Base-by-base conservation (phyloP, 2,797 vertebrate genomes). In the Rhinophrynus dorsalis region DNA sequence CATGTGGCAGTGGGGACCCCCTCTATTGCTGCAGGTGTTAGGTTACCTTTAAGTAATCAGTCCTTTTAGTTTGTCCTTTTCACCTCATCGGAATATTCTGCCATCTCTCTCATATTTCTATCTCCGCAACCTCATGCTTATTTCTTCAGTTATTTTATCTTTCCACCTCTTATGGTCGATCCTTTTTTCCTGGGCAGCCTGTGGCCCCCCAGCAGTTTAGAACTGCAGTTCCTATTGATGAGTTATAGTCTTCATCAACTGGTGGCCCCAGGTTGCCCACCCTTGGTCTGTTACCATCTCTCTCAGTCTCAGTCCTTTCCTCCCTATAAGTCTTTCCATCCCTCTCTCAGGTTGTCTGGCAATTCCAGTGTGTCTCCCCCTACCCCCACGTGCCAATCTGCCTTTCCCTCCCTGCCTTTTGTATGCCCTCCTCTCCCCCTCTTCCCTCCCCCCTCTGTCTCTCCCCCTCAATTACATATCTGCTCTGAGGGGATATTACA, bases 401-500 rank as follows among this genome's bases (percentile, higher is more conserved):
- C 8, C 29, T 59, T 11, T 15, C 44, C 44, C 44, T 15, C 15
- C 18, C 4, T 47, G 1, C 27, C 12, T 7, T 21, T 50, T 8
- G 3, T 24, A n/a, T n/a, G n/a, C n/a, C n/a, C n/a, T 55, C 18
- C 32, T 40, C 51, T n/a, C n/a, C 27, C 7, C 29, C 32, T 12
- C 18, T 23, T 13, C 12, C 38, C 32, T 42, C 10, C 11, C 33
- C 18, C 33, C 35, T 40, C 33, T 48, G 15, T 30, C 15, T 32
- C 32, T 60, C 67, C 29, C 65, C 18, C 32, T 40, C 51, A 13
- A 32, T 64, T 37, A 26, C 23, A 55, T 44, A 15, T 44, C 27
- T 68, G 24, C 30, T 55, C 50, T 33, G 24, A 32, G 54, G 27
- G 37, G 27, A 51, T 54, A 52, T 54, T 55, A 55, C 37, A 62